A percentile compares a stretch with the other conserved stretches of the same genome.
Conservation (phyloP, 1,140 invertebrate species). For the Cotesia chilonis region DNA sequence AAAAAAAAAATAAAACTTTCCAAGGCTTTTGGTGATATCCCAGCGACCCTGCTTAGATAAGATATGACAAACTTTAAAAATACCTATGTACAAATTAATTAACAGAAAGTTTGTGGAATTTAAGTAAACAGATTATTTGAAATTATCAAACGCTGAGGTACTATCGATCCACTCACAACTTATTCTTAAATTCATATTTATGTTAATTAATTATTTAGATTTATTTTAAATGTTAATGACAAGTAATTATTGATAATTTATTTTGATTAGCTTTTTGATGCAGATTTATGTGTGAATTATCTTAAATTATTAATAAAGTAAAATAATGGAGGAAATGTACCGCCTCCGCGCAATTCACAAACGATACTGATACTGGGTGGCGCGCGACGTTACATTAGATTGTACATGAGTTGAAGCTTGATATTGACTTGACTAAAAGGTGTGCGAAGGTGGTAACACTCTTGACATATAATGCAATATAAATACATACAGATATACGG, state of each 20-base stretch:
- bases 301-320: background rate
- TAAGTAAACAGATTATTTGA: too few relatives aligned
- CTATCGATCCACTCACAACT: too few relatives aligned
- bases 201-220: slow-evolving; percentile 6
- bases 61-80: too few relatives aligned
- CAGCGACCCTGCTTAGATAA: too few relatives aligned
- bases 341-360: slow-evolving; percentile 44
- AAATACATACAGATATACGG: background rate
- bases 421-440: slow-evolving; percentile 55
- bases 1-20: too few relatives aligned
- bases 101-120: too few relatives aligned
- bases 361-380: slow-evolving; percentile 39
- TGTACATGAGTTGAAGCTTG: slow-evolving; percentile 38
- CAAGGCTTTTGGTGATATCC: too few relatives aligned
- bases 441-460: slow-evolving; percentile 26
- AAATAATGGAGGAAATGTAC: slow-evolving; percentile 30
- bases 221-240: too few relatives aligned
- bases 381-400: slow-evolving; percentile 19
- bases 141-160: too few relatives aligned
- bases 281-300: background rate
- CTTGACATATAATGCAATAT: slow-evolving; percentile 22
- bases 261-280: background rate
- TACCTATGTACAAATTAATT: too few relatives aligned
- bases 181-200: too few relatives aligned
- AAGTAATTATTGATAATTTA: too few relatives aligned